phyloP scores from a whole-genome alignment of 2,113 vertebrate genomes.

The Hassar affinis region DNA sequence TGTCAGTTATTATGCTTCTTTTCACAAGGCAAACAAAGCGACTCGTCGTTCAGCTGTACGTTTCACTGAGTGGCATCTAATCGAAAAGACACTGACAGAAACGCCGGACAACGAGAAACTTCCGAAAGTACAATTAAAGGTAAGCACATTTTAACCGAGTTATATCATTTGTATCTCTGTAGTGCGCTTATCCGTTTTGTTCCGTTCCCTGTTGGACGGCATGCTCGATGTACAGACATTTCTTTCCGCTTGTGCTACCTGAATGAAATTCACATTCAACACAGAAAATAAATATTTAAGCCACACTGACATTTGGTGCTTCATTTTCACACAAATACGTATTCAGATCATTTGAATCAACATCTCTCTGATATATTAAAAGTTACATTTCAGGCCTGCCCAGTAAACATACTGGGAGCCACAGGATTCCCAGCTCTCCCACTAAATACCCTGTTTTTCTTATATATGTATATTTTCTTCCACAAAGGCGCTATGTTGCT shows the following conservation, averaged over 20 bases:
- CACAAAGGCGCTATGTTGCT: not conserved
- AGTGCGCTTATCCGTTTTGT: too few relatives aligned
- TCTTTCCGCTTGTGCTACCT: not conserved
- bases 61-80: slow-evolving; percentile 65
- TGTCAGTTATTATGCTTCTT: slow-evolving; percentile 67
- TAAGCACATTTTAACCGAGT: slow-evolving; percentile 55
- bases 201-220: not conserved
- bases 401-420: not conserved
- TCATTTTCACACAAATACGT: not conserved
- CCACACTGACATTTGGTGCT: not conserved
- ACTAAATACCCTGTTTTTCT: too few relatives aligned
- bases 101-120: slow-evolving; percentile 42
- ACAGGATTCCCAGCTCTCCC: not conserved
- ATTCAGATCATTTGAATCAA: not conserved
- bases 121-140: slow-evolving; percentile 62
- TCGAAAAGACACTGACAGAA: slow-evolving; percentile 46
- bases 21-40: slow-evolving; percentile 57
- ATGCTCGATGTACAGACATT: not conserved
- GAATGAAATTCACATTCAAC: not conserved
- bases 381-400: not conserved
- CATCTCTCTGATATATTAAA: not conserved
- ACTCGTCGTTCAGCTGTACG: slow-evolving; percentile 55
- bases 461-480: not conserved
- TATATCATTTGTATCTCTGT: too few relatives aligned
- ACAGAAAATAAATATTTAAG: not conserved